Evolutionary conservation across 2,888 invertebrate species (phyloP), one percentile per base, ranked within the genome.

Genomic region (Seira sanloemensis): DNA sequence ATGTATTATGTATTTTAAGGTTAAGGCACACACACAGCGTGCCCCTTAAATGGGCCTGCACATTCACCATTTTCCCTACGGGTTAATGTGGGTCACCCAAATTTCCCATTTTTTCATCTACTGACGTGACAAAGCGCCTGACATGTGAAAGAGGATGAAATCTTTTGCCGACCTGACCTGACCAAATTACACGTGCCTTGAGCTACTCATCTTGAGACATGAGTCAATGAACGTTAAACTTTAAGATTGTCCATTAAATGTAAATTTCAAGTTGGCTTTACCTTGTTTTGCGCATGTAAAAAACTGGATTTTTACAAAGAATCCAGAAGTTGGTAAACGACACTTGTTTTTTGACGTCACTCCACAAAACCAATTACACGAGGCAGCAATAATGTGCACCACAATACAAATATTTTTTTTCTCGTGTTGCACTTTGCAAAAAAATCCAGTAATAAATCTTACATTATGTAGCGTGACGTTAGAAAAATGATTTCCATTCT

Each of bases 111-210:
- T 58, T n/a, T 5, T 58, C 2, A 18, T 58, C 2, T 58, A 18
- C n/a, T 9, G 58, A 12, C 58, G n/a, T 58, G 58, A 58, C 58
- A 58, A 58, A 58, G n/a, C n/a, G n/a, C n/a, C n/a, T n/a, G n/a
- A n/a, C n/a, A n/a, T n/a, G n/a, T n/a, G 16, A n/a, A 9, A n/a
- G 16, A 58, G n/a, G 58, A 58, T 4, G n/a, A 58, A 4, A 58
- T 18, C 16, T 12, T 37, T 58, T 58, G 9, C n/a, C 58, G 58
- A 58, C 58, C 58, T 58, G 58, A 58, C 58, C 58, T 58, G 58
- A 18, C 58, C 58, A 58, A 9, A 18, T 58, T 58, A 58, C 9
- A 5, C 58, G n/a, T 16, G 9, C n/a, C 58, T 58, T 58, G 58
- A 58, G n/a, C 58, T 58, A 58, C 16, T 37, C 37, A 37, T 37